Base-by-base conservation (phyloP, 2,888 invertebrate species). In the Tiliacea aurago region DNA sequence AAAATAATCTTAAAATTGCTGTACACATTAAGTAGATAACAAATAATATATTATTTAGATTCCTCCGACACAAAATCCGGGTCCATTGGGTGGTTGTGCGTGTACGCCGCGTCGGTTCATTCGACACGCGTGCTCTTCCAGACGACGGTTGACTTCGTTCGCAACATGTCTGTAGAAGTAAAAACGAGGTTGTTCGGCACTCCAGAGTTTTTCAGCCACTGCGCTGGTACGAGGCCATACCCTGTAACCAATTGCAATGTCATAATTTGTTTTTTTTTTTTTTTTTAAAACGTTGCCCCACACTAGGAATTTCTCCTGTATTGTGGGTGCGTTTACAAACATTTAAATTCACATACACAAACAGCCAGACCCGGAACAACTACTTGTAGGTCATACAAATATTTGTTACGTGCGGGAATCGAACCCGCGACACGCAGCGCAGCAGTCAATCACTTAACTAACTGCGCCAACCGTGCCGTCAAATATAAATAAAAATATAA, bases 21-120 rank as follows among this genome's bases (percentile, higher is more conserved):
- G 73, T 64, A 74, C 59, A 75, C 5, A 20, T 6, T 20, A 23
- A n/a, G n/a, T n/a, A n/a, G n/a, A 15, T n/a, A 76, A 43, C 6
- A 67, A 49, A 56, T 33, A 23, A 20, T 37, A 53, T 45, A 15
- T 33, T 41, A 56, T 66, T 76, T 67, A 81, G 33, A 45, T 65
- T 72, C 51, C 77, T 33, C 81, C 77, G 53, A 80, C 56, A 20
- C 86, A 87, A 89, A 96, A 97, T 45, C 98, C 97, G 0, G 98
- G 97, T 0, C 98, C 98, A 88, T 96, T 97, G 2, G 97, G 96
- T 0, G 98, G 98, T 87, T 98, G 97, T 0, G 97, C 98, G 2
- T 93, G 95, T 68, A 98, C 97, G 1, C 98, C 98, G 58, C 98
- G 95, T 23, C 96, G 95, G 83, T 97, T 96, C 97, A 98, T 97